A percentile compares a stretch with the other conserved stretches of the same genome.
Evolutionary conservation across 2,113 vertebrate genomes (phyloP).

Genomic region (Amblyopsis rosae): DNA sequence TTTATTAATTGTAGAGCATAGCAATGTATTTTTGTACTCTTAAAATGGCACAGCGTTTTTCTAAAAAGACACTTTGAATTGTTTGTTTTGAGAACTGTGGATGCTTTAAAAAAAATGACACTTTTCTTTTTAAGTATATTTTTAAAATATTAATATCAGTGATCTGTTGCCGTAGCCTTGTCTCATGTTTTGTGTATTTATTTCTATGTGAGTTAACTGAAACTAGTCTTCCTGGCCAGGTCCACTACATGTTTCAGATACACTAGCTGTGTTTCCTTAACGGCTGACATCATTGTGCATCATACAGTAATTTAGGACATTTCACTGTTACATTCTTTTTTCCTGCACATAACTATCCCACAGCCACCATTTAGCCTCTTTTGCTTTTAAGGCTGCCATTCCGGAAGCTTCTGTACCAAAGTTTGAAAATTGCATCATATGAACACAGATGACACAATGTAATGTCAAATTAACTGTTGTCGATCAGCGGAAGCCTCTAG

Average conservation of each 20-base stretch:
- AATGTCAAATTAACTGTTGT: constrained; percentile 36
- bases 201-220: constrained; percentile 33
- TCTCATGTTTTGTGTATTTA: constrained; percentile 55
- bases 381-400: background rate
- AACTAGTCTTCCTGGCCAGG: constrained; percentile 23
- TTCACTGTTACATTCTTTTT: background rate
- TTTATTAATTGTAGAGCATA: constrained; percentile 54
- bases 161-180: constrained; percentile 12
- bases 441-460: constrained; percentile 8
- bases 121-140: constrained; percentile 20
- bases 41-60: constrained; percentile 53
- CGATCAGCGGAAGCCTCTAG: constrained; percentile 26
- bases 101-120: constrained; percentile 30
- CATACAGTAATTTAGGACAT: background rate
- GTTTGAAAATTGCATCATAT: constrained; percentile 5
- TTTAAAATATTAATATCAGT: constrained; percentile 13
- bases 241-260: constrained; percentile 18
- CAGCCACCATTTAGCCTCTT: background rate
- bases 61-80: constrained; percentile 49
- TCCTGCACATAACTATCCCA: background rate
- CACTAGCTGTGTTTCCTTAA: background rate
- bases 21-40: constrained; percentile 71
- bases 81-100: constrained; percentile 54
- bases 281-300: background rate
- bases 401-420: constrained; percentile 33